phyloP scores from a whole-genome alignment of 2,888 invertebrate genomes.

The Pandemis corylana region DNA sequence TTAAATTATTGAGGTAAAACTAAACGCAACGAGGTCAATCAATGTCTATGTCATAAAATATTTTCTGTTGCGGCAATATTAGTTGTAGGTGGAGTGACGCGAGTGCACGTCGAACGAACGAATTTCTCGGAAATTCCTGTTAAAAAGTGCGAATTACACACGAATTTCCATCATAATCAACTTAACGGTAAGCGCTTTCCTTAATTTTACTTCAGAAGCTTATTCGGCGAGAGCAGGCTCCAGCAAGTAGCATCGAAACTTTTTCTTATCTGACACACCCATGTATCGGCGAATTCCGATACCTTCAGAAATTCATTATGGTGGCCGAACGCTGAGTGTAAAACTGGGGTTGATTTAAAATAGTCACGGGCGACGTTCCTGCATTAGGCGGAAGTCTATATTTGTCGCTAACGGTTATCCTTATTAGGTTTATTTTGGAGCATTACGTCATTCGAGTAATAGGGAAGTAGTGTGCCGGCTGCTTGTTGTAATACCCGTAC shows the following conservation, averaged over 20 bases:
- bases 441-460: conserved; percentile 80
- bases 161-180: conserved; percentile 49
- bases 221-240: conserved; percentile 5
- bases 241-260: conserved; percentile 12
- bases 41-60: conserved; percentile 30
- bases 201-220: neutral
- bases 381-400: conserved; percentile 57
- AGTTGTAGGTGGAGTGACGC: conserved; percentile 62
- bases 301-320: conserved; percentile 48
- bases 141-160: conserved; percentile 54
- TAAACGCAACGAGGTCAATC: conserved; percentile 36
- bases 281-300: conserved; percentile 65
- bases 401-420: conserved; percentile 63
- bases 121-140: conserved; percentile 58
- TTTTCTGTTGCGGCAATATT: conserved; percentile 55
- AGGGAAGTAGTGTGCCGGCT: conserved; percentile 50
- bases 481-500: conserved; percentile 45
- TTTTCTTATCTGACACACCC: conserved; percentile 76
- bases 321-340: conserved; percentile 17
- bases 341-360: conserved; percentile 11
- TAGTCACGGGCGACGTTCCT: conserved; percentile 43
- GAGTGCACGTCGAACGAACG: conserved; percentile 72
- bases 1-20: neutral
- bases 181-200: conserved; percentile 57
- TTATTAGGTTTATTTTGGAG: conserved; percentile 82